These are phyloP conservation scores for Drosophila infuscata DNA, from an alignment of 2,888 invertebrate species.

Conservation along the genomic window DNA sequence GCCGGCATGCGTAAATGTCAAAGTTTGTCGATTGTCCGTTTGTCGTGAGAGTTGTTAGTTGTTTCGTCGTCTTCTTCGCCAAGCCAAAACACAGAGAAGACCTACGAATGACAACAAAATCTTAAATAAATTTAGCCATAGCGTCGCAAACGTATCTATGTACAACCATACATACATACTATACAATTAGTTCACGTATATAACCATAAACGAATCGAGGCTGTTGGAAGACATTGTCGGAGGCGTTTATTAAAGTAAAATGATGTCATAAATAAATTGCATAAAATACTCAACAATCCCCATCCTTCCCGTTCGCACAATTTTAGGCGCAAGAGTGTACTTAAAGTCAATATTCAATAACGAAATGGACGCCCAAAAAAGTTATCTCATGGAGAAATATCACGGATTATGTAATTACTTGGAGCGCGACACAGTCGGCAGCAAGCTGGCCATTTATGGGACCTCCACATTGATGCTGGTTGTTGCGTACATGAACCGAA, in stretches of 20 bases:
- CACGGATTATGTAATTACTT: conserved; percentile 79
- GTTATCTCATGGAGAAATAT: conserved; percentile 68
- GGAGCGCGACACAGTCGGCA: conserved; percentile 80
- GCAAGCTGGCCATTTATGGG: conserved; percentile 76
- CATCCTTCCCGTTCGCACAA: conserved; percentile 30
- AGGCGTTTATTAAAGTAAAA: conserved; percentile 64
- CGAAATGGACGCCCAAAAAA: conserved; percentile 63
- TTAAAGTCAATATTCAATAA: conserved; percentile 42
- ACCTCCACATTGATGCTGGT: conserved; percentile 77
- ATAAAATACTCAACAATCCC: conserved; percentile 50
- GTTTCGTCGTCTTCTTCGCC: conserved; percentile 16
- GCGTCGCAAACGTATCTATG: conserved; percentile 17
- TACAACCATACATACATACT: conserved; percentile 15
- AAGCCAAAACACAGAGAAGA: conserved; percentile 42
- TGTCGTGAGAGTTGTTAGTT: conserved; percentile 28
- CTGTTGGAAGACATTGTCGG: conserved; percentile 38
- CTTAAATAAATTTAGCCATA: conserved; percentile 39
- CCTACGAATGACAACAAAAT: conserved; percentile 56
- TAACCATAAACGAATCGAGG: conserved; percentile 31
- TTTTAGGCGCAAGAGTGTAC: conserved; percentile 56
- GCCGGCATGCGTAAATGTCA: conserved; percentile 53
- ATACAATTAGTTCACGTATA: conserved; percentile 40
- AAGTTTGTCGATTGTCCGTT: conserved; percentile 32
- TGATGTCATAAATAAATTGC: conserved; percentile 72
- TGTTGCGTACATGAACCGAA: conserved; percentile 78